phyloP scores from a whole-genome alignment of 1,140 invertebrate species.

The Helicoverpa zea region DNA sequence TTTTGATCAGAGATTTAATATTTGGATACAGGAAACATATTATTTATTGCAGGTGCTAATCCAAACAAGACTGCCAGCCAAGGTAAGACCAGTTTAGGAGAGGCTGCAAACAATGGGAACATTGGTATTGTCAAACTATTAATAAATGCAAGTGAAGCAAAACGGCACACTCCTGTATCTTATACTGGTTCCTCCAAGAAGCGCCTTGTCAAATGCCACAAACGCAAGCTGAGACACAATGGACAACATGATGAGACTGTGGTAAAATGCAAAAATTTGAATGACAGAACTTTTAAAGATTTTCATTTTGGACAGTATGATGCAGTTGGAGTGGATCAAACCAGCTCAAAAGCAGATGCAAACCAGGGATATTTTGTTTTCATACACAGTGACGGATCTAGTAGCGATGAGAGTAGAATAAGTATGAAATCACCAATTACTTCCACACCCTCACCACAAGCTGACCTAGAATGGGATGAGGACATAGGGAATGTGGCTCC shows the following conservation, averaged over 20 bases:
- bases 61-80: conserved; percentile 75
- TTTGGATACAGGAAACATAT: too few relatives aligned
- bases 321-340: conserved; percentile 52
- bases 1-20: too few relatives aligned
- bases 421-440: conserved; percentile 68
- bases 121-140: conserved; percentile 68
- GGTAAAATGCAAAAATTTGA: conserved; percentile 75
- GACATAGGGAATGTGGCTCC: conserved; percentile 78
- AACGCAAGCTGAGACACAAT: conserved; percentile 69
- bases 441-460: conserved; percentile 70
- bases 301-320: conserved; percentile 52
- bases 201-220: conserved; percentile 69
- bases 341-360: conserved; percentile 60
- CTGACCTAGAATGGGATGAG: conserved; percentile 83
- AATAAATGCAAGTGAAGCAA: conserved; percentile 64
- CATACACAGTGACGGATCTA: conserved; percentile 78
- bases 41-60: conserved; percentile 73
- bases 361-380: conserved; percentile 83
- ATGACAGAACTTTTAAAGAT: conserved; percentile 67
- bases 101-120: conserved; percentile 76
- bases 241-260: conserved; percentile 64
- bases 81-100: conserved; percentile 79
- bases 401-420: conserved; percentile 78
- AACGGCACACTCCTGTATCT: conserved; percentile 46
- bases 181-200: conserved; percentile 58